Conservation (phyloP, 2,797 vertebrate genomes). For the Hippopotamyrus pictus region DNA sequence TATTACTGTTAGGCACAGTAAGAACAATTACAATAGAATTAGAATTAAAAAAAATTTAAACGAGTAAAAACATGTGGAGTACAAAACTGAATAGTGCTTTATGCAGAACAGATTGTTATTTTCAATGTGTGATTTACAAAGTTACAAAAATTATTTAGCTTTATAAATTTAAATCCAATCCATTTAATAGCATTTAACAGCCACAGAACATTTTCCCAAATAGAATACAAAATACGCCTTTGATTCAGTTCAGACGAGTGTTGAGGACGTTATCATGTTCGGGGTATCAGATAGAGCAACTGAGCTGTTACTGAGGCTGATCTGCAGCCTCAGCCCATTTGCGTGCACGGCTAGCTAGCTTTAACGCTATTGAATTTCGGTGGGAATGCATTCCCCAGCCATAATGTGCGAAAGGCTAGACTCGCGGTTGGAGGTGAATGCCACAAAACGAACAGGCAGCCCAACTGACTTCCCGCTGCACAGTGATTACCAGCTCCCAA, state of each 20-base stretch:
- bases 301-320: not conserved
- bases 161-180: not conserved
- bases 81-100: not conserved
- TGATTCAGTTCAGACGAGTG: not conserved
- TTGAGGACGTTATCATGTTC: not conserved
- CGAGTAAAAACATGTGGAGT: not conserved
- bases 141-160: not conserved
- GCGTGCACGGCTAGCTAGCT: not conserved
- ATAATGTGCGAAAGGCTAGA: not conserved
- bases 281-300: not conserved
- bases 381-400: not conserved
- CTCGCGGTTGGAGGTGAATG: not conserved
- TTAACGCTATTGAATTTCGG: conserved; percentile 9
- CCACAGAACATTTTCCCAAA: not conserved
- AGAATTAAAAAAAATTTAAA: not conserved
- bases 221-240: not conserved
- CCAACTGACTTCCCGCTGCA: not conserved
- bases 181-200: not conserved
- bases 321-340: conserved; percentile 15
- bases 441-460: not conserved
- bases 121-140: not conserved
- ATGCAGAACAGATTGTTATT: not conserved
- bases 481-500: not conserved
- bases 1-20: not conserved
- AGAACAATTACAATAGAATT: not conserved